Evolutionary conservation across 2,797 vertebrate species (phyloP).

Genomic region (Carcharodon carcharias): DNA sequence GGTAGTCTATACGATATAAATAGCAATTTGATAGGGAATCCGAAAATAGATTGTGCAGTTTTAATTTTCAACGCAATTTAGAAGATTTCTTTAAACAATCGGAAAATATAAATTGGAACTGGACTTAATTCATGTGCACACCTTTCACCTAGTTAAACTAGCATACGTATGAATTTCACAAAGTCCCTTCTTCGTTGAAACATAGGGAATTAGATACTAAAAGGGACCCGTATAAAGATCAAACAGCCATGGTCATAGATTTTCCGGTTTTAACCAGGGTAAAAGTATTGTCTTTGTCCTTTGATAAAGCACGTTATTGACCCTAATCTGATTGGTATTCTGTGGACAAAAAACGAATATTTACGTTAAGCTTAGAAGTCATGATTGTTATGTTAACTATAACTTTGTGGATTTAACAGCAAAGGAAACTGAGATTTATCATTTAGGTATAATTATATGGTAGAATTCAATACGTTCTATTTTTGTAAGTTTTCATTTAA

Average conservation of each 20-base stretch:
- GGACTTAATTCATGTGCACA: not conserved
- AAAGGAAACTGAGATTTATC: too few relatives aligned
- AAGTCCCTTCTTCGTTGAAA: not conserved
- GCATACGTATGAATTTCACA: not conserved
- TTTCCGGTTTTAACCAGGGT: not conserved
- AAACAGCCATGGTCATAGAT: not conserved
- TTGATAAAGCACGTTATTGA: not conserved
- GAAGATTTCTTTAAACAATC: not conserved
- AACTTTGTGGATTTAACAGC: not conserved
- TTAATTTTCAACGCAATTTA: not conserved
- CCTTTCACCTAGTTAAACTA: not conserved
- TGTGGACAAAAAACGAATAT: slow-evolving; percentile 6
- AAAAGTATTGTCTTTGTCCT: not conserved
- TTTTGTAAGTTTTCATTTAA: not conserved
- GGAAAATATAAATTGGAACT: not conserved
- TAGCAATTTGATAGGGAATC: not conserved
- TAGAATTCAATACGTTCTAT: not conserved
- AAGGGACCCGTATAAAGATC: not conserved
- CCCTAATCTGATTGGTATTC: not conserved
- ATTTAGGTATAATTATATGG: not conserved
- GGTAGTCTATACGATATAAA: not conserved
- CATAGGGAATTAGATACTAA: not conserved
- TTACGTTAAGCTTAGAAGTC: not conserved
- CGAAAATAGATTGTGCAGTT: not conserved
- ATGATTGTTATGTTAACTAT: not conserved